A percentile compares a stretch with the other conserved stretches of the same genome.
Conservation (phyloP, 1,140 invertebrate genomes). For the Cataglyphis hispanica region DNA sequence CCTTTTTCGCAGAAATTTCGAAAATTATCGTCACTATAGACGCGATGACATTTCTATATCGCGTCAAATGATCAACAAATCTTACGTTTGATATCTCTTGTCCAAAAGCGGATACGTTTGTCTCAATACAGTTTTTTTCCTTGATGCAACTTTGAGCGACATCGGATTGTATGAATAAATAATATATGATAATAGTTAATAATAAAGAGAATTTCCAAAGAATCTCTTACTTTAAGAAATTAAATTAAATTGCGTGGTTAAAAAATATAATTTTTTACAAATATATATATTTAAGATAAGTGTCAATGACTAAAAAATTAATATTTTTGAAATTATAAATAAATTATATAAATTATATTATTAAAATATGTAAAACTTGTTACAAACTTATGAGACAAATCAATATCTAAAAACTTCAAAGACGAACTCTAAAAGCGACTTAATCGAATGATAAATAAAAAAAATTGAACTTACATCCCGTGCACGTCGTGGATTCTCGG, state of each 20-base stretch:
- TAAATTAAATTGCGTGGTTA: background rate
- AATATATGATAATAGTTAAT: background rate
- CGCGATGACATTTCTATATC: background rate
- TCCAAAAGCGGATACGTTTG: background rate
- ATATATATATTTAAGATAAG: background rate
- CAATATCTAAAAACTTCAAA: background rate
- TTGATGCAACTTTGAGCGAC: background rate
- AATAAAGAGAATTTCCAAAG: background rate
- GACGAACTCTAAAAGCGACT: background rate
- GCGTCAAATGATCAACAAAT: too few species aligned
- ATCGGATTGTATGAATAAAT: background rate
- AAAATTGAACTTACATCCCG: slow-evolving; percentile 86
- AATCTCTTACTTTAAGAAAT: background rate
- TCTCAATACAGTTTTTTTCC: background rate
- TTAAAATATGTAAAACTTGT: background rate
- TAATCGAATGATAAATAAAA: background rate
- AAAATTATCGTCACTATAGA: slow-evolving; percentile 27
- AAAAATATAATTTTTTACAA: slow-evolving; percentile 6
- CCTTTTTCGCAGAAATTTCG: slow-evolving; percentile 78
- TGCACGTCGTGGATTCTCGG: slow-evolving; percentile 86
- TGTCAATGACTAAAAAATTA: background rate
- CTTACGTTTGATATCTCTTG: background rate
- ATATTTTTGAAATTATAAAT: background rate
- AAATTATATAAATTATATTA: slow-evolving; percentile 1
- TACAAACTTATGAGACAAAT: background rate